These are phyloP conservation scores for Nemotelus nigrinus DNA, from an alignment of 2,888 invertebrate genomes.

Conservation along the genomic window DNA sequence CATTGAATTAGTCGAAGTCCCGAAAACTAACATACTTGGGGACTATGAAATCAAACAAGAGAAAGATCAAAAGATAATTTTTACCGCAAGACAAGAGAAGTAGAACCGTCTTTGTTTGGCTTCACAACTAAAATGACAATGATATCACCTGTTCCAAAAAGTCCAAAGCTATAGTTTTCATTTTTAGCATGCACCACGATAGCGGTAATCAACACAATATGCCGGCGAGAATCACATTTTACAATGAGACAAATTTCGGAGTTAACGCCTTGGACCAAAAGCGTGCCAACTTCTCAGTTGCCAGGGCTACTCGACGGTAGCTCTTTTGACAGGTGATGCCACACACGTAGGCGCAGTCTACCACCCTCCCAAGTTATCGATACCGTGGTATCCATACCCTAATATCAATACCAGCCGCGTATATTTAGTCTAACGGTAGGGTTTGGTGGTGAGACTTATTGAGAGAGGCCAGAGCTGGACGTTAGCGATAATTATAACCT, in stretches of 20 bases:
- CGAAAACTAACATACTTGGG: conserved; percentile 5
- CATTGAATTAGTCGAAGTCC: neutral
- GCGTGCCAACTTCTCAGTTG: conserved; percentile 9
- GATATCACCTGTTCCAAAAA: neutral
- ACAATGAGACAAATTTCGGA: conserved; percentile 6
- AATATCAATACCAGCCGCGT: no score
- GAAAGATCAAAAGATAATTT: conserved; percentile 1
- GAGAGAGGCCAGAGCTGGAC: no score
- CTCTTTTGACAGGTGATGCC: no score
- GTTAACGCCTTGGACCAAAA: conserved; percentile 17
- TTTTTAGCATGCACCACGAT: conserved; percentile 14
- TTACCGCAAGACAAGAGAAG: neutral
- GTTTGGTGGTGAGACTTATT: no score
- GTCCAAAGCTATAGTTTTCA: conserved; percentile 5
- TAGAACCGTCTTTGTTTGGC: neutral
- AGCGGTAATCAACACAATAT: neutral
- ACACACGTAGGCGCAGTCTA: no score
- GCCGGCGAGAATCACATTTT: neutral
- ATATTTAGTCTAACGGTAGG: no score
- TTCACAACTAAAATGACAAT: neutral
- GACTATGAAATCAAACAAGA: conserved; percentile 8
- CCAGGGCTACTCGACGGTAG: neutral
- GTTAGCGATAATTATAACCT: no score
- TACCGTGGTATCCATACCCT: no score
- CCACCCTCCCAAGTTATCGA: no score